Evolutionary conservation across 2,888 invertebrate genomes (phyloP).

Genomic region (Rhabditoides inermis): DNA sequence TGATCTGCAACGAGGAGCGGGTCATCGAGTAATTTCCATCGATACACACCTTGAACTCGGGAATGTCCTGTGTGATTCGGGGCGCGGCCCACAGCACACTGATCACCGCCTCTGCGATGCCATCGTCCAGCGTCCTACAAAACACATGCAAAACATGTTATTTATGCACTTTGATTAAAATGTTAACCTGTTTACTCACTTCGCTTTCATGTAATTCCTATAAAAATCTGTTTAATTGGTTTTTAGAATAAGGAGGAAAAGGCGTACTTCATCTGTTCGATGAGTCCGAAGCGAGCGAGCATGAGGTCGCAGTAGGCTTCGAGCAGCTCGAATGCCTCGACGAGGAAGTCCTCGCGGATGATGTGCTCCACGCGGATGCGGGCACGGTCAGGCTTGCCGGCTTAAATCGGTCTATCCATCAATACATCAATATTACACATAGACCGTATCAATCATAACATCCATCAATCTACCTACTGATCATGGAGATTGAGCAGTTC

Average conservation of each 20-base stretch:
- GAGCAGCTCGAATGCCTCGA: conserved; percentile 95
- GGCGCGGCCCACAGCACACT: conserved; percentile 96
- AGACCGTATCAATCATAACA: too few relatives aligned
- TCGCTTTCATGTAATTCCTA: neutral
- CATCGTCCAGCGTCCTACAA: conserved; percentile 72
- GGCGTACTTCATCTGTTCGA: conserved; percentile 84
- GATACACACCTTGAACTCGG: conserved; percentile 49
- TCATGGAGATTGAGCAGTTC: too few relatives aligned
- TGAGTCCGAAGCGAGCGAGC: conserved; percentile 85
- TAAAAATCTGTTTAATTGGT: too few relatives aligned
- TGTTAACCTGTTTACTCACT: neutral
- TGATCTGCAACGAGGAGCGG: conserved; percentile 63
- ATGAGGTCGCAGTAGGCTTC: conserved; percentile 98
- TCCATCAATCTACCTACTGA: too few relatives aligned
- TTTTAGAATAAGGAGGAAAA: conserved; percentile 7
- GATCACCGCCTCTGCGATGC: conserved; percentile 86
- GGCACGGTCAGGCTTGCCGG: conserved; percentile 63
- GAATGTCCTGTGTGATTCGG: conserved; percentile 63
- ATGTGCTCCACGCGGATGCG: conserved; percentile 97
- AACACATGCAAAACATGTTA: neutral
- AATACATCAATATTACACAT: too few relatives aligned
- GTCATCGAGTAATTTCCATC: too few relatives aligned
- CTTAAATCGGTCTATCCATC: too few relatives aligned
- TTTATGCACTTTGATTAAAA: neutral
- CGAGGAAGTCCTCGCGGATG: conserved; percentile 86